Base-by-base conservation (phyloP, 2,888 invertebrate species). In the Ptychoptera albimana region DNA sequence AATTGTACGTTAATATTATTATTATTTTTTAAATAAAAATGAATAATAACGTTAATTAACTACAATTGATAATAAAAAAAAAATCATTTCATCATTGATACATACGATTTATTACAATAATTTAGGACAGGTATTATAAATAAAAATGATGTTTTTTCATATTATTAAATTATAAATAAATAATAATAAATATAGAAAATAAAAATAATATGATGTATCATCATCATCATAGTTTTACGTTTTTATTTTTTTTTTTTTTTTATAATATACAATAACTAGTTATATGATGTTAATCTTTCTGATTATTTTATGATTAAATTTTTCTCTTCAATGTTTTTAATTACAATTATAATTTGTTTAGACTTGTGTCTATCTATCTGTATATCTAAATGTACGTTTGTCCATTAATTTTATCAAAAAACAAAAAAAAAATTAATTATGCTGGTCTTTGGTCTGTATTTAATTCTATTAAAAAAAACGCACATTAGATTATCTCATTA, bases 171-270 rank as follows among this genome's bases (percentile, higher is more conserved):
- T 39, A 39, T 38, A 23, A 23, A 23, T 23, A 23, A 23, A 23
- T 23, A 23, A n/a, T n/a, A 23, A 23, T 23, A 23, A 23, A 23
- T n/a, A 23, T 23, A 23, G 7, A 7, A 5, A 23, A 23, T 23
- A 23, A 23, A 14, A 30, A 40, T n/a, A n/a, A n/a, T n/a, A 40
- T 31, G 31, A 40, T 40, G 31, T 40, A 40, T 40, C 40, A 40
- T 40, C 40, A 14, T 30, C 31, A 14, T 14, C 30, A 30, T 15
- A 15, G 31, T 40, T 40, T 14, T 31, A 40, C 30, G 40, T 40
- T 14, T 40, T 38, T 1, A 31, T 13, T 39, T 39, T 39, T 23
- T 10, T 39, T 39, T 39, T 23, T 14, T 29, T 30, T 30, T 39
- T 39, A 29, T 39, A 39, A 39, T 23, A 23, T 39, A 39, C 29